These are phyloP conservation scores for Nowickia ferox DNA, from an alignment of 2,888 invertebrate genomes.

Conservation along the genomic window DNA sequence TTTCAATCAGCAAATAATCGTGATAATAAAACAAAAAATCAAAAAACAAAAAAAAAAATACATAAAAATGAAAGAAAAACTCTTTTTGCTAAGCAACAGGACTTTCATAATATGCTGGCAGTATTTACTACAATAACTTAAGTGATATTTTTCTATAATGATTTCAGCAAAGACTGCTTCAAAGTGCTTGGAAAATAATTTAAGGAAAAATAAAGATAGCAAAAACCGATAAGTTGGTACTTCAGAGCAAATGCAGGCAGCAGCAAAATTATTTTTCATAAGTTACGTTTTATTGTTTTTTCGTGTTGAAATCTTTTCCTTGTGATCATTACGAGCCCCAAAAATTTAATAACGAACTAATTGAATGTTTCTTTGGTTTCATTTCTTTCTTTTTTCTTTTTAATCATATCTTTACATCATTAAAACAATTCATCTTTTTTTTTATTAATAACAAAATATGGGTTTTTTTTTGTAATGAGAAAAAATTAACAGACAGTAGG, in stretches of 20 bases:
- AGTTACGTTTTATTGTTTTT: constrained; percentile 65
- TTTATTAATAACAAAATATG: constrained; percentile 42
- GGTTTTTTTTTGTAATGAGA: constrained; percentile 20
- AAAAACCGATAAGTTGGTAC: constrained; percentile 7
- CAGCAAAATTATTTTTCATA: constrained; percentile 31
- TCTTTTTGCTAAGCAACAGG: constrained; percentile 24
- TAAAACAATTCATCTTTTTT: constrained; percentile 55
- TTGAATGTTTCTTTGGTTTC: constrained; percentile 67
- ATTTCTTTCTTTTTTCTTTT: neutral
- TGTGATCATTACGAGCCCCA: constrained; percentile 43
- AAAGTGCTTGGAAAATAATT: constrained; percentile 18
- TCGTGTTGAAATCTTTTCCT: neutral
- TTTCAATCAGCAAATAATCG: constrained; percentile 73
- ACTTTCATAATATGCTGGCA: constrained; percentile 60
- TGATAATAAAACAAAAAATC: constrained; percentile 57
- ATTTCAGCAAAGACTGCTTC: constrained; percentile 39
- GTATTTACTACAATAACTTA: constrained; percentile 40
- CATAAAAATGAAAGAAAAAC: constrained; percentile 34
- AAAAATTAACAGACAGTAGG: constrained; percentile 45
- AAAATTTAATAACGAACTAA: constrained; percentile 72
- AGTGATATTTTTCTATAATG: constrained; percentile 43
- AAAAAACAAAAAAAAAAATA: constrained; percentile 26
- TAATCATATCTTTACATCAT: constrained; percentile 34
- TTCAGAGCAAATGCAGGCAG: constrained; percentile 12
- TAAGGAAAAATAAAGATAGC: neutral